Evolutionary conservation across 2,797 vertebrate species (phyloP), one percentile per base, ranked within the genome.

Genomic region (Coccyzus lansbergi): DNA sequence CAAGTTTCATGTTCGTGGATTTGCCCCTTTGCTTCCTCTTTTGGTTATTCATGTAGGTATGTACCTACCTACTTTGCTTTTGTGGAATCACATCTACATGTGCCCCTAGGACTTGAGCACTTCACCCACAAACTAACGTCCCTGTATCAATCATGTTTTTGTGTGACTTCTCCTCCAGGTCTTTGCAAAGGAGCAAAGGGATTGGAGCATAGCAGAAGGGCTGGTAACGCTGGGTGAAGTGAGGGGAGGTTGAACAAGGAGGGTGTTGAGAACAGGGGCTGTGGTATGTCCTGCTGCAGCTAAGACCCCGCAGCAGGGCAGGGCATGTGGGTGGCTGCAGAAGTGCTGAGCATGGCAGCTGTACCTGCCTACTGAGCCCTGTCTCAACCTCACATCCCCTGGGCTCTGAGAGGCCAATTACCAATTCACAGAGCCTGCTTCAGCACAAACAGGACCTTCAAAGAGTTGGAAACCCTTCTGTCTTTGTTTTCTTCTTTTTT

Each of bases 81-180:
- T 15, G 29, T 42, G 84, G 51, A 22, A 46, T 28, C 2, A 0
- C 2, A 26, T 3, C 25, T 51, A 64, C 33, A 60, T 12, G 51
- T 22, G 6, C 10, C 26, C 0, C 0, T 0, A 12, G n/a, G 8
- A 5, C 53, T 10, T 14, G 48, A 28, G 52, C 0, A 0, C 72
- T 71, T 28, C 15, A 51, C 46, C 36, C 38, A 10, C 31, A n/a
- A 0, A 9, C 46, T 10, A 36, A 14, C 26, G 19, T 29, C 26
- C 51, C 10, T 17, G 4, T 12, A 13, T 5, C 26, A 29, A 17
- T n/a, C 24, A 5, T 7, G 0, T 16, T 31, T 12, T 31, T 10
- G 15, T 11, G 25, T 3, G 44, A 48, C 5, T 38, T 7, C 60
- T 59, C 81, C 64, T 56, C 52, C 28, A 16, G 53, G 62, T 28